Conservation (phyloP, 37 sponge, comb jelly and placozoan genomes). For the Diacarnus erythraeanus region DNA sequence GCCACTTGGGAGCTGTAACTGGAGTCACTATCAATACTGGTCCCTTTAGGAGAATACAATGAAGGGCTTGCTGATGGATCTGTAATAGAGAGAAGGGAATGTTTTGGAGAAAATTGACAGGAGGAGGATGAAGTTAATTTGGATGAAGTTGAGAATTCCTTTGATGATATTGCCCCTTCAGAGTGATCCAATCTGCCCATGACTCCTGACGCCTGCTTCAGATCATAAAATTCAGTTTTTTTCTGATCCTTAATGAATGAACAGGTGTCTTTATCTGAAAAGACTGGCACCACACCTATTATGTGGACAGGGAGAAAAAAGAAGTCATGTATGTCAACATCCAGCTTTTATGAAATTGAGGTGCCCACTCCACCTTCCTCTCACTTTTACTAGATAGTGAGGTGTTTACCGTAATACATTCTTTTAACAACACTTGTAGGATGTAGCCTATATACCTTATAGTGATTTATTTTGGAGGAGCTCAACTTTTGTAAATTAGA, state of each 20-base stretch:
- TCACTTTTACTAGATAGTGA: no score
- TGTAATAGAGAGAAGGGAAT: not conserved
- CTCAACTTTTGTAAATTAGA: no score
- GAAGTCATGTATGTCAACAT: no score
- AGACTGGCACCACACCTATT: constrained; percentile 41
- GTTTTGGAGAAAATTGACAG: not conserved
- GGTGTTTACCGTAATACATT: no score
- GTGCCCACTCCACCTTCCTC: no score
- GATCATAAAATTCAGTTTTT: constrained; percentile 30
- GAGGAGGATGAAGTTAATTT: not conserved
- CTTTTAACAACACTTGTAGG: no score
- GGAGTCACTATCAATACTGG: not conserved
- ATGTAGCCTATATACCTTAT: no score
- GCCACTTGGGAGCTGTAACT: not conserved
- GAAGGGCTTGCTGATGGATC: not conserved
- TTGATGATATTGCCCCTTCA: not conserved
- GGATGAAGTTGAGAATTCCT: not conserved
- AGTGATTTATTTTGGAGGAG: no score
- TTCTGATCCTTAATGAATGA: constrained; percentile 32
- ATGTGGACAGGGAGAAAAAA: no score
- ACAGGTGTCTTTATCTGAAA: constrained; percentile 38
- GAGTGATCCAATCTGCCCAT: constrained; percentile 30
- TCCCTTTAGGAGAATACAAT: not conserved
- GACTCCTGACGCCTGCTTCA: constrained; percentile 37
- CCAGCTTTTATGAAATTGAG: no score